Evolutionary conservation across 2,797 vertebrate species (phyloP).

Genomic region (Sebastes steindachneri): DNA sequence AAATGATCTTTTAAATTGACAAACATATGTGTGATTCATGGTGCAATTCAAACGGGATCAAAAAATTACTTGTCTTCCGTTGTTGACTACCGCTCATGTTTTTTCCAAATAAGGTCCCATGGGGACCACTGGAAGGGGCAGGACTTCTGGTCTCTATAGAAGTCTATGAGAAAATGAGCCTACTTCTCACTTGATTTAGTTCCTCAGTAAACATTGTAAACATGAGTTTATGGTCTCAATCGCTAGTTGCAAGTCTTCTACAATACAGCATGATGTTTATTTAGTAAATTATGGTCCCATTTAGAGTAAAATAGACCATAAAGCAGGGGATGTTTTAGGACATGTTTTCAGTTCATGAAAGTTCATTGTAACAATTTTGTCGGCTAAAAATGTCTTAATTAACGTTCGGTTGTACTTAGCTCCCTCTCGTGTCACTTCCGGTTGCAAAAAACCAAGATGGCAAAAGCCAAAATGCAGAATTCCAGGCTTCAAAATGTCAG

Average conservation of each 20-base stretch:
- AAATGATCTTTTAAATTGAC: too few relatives aligned
- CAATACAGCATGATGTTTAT: neutral
- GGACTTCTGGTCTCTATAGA: neutral
- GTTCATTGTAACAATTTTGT: neutral
- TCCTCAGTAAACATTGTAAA: neutral
- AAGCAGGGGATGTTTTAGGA: neutral
- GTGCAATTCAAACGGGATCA: neutral
- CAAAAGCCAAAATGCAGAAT: neutral
- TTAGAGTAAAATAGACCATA: neutral
- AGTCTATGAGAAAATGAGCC: neutral
- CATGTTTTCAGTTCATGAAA: too few relatives aligned
- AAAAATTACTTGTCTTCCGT: too few relatives aligned
- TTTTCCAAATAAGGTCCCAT: neutral
- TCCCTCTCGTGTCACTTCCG: too few relatives aligned
- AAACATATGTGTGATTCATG: too few relatives aligned
- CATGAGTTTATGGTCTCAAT: neutral
- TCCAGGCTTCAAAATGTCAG: neutral
- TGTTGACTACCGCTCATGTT: too few relatives aligned
- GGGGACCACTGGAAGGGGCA: neutral
- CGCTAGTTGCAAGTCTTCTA: neutral
- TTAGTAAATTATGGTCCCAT: neutral
- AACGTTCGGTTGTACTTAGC: neutral
- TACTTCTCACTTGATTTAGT: neutral
- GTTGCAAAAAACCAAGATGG: neutral
- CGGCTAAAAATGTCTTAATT: neutral